A percentile compares a stretch with the other conserved stretches of the same genome.
phyloP scores from a whole-genome alignment of 2,888 invertebrate genomes.

The Oligia latruncula region DNA sequence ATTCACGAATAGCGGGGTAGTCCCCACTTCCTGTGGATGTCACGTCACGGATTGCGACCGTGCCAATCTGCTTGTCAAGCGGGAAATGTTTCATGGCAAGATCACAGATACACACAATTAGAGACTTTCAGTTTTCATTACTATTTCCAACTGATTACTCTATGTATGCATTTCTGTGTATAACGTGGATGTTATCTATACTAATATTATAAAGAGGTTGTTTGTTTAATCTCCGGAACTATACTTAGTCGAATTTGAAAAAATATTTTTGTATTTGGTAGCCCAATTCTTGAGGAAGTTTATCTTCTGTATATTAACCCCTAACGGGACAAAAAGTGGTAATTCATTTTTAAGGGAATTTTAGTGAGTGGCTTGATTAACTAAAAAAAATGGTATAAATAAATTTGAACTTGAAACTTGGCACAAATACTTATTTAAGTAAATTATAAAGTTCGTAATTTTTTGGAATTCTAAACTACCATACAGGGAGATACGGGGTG shows the following conservation, averaged over 20 bases:
- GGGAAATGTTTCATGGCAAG: neutral
- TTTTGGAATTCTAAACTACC: no score
- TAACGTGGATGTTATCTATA: neutral
- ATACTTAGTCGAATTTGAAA: neutral
- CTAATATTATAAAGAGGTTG: neutral
- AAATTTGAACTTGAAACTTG: no score
- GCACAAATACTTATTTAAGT: no score
- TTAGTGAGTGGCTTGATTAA: no score
- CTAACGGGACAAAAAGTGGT: no score
- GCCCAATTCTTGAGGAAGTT: no score
- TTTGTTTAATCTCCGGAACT: neutral
- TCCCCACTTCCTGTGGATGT: conserved; percentile 1
- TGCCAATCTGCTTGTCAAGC: neutral
- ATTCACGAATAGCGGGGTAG: conserved; percentile 2
- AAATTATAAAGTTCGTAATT: no score
- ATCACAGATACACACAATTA: neutral
- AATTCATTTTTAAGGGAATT: no score
- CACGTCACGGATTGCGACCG: neutral
- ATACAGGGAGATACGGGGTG: no score
- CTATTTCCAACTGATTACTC: neutral
- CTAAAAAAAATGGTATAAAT: no score
- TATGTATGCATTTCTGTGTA: neutral
- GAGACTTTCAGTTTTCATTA: neutral
- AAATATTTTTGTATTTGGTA: neutral
- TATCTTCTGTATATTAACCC: no score